Evolutionary conservation across 1,140 invertebrate species (phyloP).

Genomic region (Trachelipus rathkii): DNA sequence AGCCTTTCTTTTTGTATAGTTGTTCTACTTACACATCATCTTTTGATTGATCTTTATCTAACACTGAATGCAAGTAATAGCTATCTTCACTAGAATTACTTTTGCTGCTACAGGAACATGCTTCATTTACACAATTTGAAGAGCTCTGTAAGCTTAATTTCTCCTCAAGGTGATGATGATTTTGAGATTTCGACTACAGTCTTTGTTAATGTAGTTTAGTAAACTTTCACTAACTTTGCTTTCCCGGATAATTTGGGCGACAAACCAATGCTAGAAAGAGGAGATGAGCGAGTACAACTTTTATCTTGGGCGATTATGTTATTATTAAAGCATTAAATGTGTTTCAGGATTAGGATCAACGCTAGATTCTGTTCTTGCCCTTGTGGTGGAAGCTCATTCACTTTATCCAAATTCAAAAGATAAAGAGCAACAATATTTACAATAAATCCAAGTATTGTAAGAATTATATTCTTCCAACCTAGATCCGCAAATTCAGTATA

Average conservation of each 20-base stretch:
- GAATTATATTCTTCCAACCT: constrained; percentile 40
- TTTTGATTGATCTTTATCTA: not conserved
- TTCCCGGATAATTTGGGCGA: not conserved
- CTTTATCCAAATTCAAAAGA: constrained; percentile 38
- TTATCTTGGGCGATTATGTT: not conserved
- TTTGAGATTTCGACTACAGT: not conserved
- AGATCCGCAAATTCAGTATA: constrained; percentile 37
- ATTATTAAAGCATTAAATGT: not conserved
- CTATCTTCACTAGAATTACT: not conserved
- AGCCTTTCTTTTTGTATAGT: not conserved
- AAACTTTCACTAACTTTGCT: not conserved
- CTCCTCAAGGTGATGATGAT: not conserved
- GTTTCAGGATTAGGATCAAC: not conserved
- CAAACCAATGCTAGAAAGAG: not conserved
- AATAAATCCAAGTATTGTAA: constrained; percentile 41
- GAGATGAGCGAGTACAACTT: not conserved
- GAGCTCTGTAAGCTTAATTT: not conserved
- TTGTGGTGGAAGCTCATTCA: not conserved
- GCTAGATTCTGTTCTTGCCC: not conserved
- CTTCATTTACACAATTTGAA: not conserved
- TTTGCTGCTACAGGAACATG: not conserved
- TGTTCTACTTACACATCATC: not conserved
- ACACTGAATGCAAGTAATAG: not conserved
- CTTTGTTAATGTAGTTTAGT: not conserved
- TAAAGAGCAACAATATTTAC: constrained; percentile 41